phyloP scores from a whole-genome alignment of 2,113 vertebrate genomes.

The Hystrix cristata region DNA sequence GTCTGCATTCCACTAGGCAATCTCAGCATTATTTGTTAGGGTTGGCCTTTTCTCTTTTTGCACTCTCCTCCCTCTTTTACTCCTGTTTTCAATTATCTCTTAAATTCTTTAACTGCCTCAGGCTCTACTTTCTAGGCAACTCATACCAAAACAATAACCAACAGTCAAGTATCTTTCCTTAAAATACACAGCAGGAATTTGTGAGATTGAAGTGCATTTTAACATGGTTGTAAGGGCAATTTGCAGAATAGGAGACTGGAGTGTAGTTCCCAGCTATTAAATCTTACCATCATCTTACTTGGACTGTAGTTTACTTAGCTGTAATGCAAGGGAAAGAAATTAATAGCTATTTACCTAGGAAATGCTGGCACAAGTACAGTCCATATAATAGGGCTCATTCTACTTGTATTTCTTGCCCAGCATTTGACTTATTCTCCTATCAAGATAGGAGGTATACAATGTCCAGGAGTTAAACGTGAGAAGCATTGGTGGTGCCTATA shows the following conservation, averaged over 20 bases:
- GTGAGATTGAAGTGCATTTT: neutral
- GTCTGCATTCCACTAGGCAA: neutral
- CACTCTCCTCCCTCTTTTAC: neutral
- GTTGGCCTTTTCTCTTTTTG: neutral
- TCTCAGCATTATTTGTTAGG: fast-evolving
- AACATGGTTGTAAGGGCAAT: neutral
- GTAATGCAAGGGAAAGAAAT: neutral
- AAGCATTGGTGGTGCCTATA: neutral
- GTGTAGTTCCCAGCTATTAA: neutral
- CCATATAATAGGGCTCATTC: neutral
- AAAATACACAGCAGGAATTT: neutral
- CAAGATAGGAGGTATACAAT: neutral
- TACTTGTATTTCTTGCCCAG: neutral
- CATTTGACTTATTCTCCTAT: neutral
- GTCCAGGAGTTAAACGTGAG: neutral
- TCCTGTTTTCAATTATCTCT: neutral
- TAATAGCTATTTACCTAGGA: neutral
- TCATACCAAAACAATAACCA: neutral
- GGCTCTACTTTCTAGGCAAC: neutral
- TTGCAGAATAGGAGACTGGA: neutral
- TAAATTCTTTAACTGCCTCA: neutral
- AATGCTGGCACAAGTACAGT: neutral
- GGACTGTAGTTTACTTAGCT: neutral
- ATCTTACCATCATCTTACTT: neutral
- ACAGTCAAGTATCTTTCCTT: neutral